Evolutionary conservation across 2,113 vertebrate genomes (phyloP), one percentile per base, ranked within the genome.

Genomic region (Calidris pugnax): DNA sequence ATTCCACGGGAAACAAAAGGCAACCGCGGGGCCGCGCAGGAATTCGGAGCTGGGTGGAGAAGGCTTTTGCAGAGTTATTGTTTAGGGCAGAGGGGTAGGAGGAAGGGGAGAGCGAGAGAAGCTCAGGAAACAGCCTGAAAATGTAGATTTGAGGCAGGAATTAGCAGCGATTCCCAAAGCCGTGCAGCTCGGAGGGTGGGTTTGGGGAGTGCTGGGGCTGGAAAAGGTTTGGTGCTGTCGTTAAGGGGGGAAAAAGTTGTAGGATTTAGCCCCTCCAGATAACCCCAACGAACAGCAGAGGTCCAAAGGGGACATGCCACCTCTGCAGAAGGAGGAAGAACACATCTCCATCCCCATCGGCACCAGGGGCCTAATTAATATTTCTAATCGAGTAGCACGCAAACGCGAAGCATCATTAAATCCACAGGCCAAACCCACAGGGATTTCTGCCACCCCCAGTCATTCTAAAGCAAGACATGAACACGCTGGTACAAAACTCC

Each of bases 1-100:
- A 24, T 51, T 72, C 95, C 95, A 96, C 9, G 15, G 33, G 93
- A 94, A 96, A 97, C 96, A 97, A 96, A 96, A 97, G 85, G 95
- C 94, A 87, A 91, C 90, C 33, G 3, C 75, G 6, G 90, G 92
- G 84, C 92, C 32, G 45, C 4, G 33, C 91, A 95, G 91, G 96
- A 96, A 97, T 96, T 60, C 45, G 74, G 90, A 79, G 85, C 81
- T 85, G 95, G 94, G 94, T 88, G 95, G 94, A 73, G 94, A 94
- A 95, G 71, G 67, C 26, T 91, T 85, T 45, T 39, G 67, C 59
- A 1, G 62, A 87, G 91, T 90, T 85, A 96, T 93, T 96, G 94
- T 96, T 93, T 85, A 7, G 82, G 78, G 91, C 33, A 91, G 62
- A 89, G 24, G 80, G 85, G 89, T 87, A 89, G 93, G 95, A 94